A percentile compares a stretch with the other conserved stretches of the same genome.
These are phyloP conservation scores for Lophochroa leadbeateri DNA, from an alignment of 2,113 vertebrate species.

Conservation along the genomic window DNA sequence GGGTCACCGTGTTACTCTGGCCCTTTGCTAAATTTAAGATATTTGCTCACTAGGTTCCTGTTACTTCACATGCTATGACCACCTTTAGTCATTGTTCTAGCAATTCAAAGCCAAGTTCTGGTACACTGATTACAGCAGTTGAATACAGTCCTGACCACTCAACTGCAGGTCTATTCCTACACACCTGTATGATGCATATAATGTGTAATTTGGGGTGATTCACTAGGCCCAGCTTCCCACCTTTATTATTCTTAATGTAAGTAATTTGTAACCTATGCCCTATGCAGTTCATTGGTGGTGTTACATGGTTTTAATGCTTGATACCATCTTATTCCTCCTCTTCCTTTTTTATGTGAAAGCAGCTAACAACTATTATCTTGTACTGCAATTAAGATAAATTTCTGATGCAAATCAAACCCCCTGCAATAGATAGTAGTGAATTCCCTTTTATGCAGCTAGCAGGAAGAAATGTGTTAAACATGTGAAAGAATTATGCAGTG, in stretches of 20 bases:
- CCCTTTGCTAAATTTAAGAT: background rate
- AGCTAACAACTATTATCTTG: background rate
- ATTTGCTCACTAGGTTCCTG: background rate
- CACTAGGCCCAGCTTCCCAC: background rate
- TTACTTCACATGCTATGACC: background rate
- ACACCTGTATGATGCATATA: background rate
- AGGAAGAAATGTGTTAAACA: constrained; percentile 8
- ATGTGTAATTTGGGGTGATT: background rate
- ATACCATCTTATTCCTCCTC: background rate
- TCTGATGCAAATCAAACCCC: constrained; percentile 10
- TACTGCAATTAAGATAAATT: constrained; percentile 1
- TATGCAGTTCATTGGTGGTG: background rate
- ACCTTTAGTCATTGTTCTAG: background rate
- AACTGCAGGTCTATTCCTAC: background rate
- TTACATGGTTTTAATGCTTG: background rate
- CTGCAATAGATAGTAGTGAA: background rate
- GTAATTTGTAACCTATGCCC: background rate
- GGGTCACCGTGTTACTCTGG: background rate
- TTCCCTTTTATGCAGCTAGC: background rate
- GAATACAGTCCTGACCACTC: background rate
- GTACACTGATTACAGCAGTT: background rate
- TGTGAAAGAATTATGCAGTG: constrained; percentile 1
- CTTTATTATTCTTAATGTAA: background rate
- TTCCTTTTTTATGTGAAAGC: background rate
- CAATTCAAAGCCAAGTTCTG: background rate